Percentiles rank a stretch among this genome's conserved stretches.
These are phyloP conservation scores for Tetragonisca angustula DNA, from an alignment of 2,888 invertebrate species.

Conservation along the genomic window DNA sequence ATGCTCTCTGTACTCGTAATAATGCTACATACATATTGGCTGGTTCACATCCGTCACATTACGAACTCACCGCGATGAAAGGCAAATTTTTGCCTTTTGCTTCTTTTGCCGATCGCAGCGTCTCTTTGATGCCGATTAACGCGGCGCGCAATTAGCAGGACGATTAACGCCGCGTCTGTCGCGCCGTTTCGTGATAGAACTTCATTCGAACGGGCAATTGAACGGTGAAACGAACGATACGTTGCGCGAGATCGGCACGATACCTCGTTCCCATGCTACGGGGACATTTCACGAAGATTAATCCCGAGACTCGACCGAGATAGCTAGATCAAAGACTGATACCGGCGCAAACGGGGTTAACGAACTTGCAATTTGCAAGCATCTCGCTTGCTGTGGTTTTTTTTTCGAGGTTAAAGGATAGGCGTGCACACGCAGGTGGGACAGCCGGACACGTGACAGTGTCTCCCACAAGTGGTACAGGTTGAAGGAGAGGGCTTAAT, in stretches of 20 bases:
- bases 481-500: constrained; percentile 43
- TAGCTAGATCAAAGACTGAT: constrained; percentile 34
- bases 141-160: background rate
- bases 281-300: constrained; percentile 33
- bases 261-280: background rate
- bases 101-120: background rate
- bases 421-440: constrained; percentile 19
- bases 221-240: background rate
- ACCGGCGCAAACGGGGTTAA: constrained; percentile 36
- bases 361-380: constrained; percentile 36
- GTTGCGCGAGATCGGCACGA: constrained; percentile 1
- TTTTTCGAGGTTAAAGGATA: constrained; percentile 33
- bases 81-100: background rate
- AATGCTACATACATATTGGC: no score
- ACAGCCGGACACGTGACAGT: constrained; percentile 25
- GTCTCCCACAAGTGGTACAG: constrained; percentile 14
- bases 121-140: background rate
- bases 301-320: constrained; percentile 29
- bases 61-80: background rate
- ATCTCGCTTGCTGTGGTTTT: constrained; percentile 22
- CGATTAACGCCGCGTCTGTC: background rate
- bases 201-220: background rate
- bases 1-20: background rate
- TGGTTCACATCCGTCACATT: background rate
- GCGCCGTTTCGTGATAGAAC: background rate